Evolutionary conservation across 2,113 vertebrate species (phyloP).

Genomic region (Sturnira hondurensis): DNA sequence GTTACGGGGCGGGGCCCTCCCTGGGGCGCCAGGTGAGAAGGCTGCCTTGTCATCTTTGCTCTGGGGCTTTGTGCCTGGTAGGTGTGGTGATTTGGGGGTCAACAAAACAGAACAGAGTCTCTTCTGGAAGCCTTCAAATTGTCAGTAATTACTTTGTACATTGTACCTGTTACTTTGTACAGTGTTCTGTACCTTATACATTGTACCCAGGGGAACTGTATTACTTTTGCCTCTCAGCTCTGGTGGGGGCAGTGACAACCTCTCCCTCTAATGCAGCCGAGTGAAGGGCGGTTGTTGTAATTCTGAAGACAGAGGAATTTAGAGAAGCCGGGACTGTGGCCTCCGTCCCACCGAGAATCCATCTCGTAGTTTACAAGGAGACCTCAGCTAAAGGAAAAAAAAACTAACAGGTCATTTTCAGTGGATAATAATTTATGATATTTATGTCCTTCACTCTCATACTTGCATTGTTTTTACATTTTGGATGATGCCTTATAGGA

Average conservation of each 20-base stretch:
- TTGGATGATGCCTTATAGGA: neutral
- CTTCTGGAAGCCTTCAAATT: neutral
- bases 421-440: neutral
- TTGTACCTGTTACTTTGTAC: neutral
- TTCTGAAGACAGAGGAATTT: neutral
- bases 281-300: neutral
- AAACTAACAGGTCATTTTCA: neutral
- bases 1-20: neutral
- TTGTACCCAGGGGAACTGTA: neutral
- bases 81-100: neutral
- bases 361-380: neutral
- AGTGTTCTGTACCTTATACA: neutral
- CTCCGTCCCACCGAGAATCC: neutral
- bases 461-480: neutral
- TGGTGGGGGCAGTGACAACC: neutral
- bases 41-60: neutral
- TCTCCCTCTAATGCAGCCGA: neutral
- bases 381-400: neutral
- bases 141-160: neutral
- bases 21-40: neutral
- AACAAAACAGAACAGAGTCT: neutral
- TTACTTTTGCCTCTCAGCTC: neutral
- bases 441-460: neutral
- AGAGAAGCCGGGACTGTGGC: neutral
- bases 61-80: neutral